Conservation (phyloP, 2,888 invertebrate species). For the Masnerella sp. region DNA sequence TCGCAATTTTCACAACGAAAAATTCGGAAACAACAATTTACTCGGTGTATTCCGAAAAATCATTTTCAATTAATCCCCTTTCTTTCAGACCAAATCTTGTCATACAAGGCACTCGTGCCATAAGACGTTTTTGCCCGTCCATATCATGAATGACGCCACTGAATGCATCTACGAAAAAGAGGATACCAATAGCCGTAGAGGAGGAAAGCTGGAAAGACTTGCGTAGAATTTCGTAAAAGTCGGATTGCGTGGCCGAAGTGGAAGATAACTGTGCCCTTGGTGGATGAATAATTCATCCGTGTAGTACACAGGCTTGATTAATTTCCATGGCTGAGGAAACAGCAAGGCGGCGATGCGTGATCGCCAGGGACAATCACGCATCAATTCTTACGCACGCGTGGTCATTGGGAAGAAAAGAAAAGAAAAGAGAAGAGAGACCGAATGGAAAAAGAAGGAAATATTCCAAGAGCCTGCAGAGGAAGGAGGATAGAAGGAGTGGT, state of each 20-base stretch:
- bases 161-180: no score
- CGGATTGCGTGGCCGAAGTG: constrained; percentile 50
- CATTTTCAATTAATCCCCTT: no score
- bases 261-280: constrained; percentile 53
- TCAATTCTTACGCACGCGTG: constrained; percentile 55
- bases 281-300: constrained; percentile 56
- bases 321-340: constrained; percentile 75
- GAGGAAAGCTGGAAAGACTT: neutral
- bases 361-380: constrained; percentile 68
- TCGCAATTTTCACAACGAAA: no score
- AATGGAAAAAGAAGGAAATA: constrained; percentile 47
- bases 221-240: constrained; percentile 40
- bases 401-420: constrained; percentile 11
- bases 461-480: neutral
- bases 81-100: no score
- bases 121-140: no score
- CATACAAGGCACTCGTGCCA: no score
- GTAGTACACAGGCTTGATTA: constrained; percentile 72
- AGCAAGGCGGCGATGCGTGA: constrained; percentile 71
- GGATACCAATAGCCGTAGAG: no score
- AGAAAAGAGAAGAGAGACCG: constrained; percentile 6
- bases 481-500: neutral
- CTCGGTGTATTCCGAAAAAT: no score
- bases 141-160: no score
- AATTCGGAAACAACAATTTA: no score